Evolutionary conservation across 2,888 invertebrate species (phyloP), one percentile per base, ranked within the genome.

Genomic region (Cenopis cana): DNA sequence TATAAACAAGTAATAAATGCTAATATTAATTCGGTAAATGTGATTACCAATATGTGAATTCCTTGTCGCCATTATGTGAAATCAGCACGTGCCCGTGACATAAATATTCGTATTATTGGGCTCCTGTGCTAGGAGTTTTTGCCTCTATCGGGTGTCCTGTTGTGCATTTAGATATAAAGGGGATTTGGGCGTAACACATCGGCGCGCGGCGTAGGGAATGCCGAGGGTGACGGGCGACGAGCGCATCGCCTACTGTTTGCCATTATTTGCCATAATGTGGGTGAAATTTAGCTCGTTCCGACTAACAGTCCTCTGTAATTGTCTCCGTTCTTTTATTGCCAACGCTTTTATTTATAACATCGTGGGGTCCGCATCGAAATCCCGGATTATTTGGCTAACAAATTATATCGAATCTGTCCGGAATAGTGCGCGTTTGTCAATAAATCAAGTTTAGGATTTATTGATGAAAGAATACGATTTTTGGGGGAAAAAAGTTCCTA

Each of bases 331-430:
- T 87, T 90, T 89, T 90, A 90, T 90, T 85, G 79, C 80, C 75
- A 78, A 74, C 78, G 78, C 77, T 82, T 83, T 84, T 82, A 85
- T 85, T 85, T 83, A 84, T 85, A 77, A 76, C 79, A 69, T 78
- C 74, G 79, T 78, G 81, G 85, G 85, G 85, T 81, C 74, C 77
- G 86, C 89, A 89, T 85, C 86, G 77, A 88, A 91, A 91, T 88
- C 89, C 89, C 82, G 91, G 92, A 93, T 93, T 93, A 93, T 93
- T 93, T 93, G 90, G 91, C 89, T 93, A 91, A 93, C 93, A 93
- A 93, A 93, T 93, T 93, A 92, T 88, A 87, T 86, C 82, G 89
- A 89, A 90, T 91, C 90, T 88, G 89, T 85, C 86, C 82, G 88
- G 89, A 91, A 90, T 90, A 88, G 89, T 88, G 90, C 86, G 87